phyloP scores from a whole-genome alignment of 2,113 vertebrate genomes.

The Vidua chalybeata region DNA sequence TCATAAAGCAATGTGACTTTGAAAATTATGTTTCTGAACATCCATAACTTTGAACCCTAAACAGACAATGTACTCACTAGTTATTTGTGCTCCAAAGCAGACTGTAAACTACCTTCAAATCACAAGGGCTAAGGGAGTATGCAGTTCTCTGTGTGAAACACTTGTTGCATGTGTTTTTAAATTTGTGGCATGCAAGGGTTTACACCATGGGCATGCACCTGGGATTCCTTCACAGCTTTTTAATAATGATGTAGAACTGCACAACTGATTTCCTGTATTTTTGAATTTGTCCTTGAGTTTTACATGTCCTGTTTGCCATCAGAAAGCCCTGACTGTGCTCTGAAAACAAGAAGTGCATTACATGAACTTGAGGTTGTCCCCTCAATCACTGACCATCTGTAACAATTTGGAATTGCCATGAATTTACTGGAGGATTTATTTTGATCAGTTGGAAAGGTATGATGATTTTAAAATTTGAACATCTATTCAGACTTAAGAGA shows the following conservation, averaged over 20 bases:
- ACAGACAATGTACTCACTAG: neutral
- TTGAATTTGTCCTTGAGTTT: neutral
- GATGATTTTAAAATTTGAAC: neutral
- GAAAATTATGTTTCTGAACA: conserved; percentile 59
- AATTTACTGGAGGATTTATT: neutral
- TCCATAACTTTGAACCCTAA: conserved; percentile 28
- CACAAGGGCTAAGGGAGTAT: neutral
- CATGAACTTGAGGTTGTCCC: neutral
- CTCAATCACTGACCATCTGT: neutral
- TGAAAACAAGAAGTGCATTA: neutral
- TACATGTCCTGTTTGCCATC: neutral
- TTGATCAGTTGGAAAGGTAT: neutral
- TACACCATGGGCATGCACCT: no score
- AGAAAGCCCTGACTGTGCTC: neutral
- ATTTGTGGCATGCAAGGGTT: neutral
- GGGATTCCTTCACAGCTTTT: neutral
- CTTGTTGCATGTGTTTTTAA: neutral
- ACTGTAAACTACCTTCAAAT: neutral
- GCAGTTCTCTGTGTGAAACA: neutral
- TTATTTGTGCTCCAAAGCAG: neutral
- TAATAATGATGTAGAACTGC: neutral
- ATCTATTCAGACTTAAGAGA: neutral
- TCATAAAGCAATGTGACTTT: conserved; percentile 69
- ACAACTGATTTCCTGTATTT: neutral
- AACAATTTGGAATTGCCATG: neutral